phyloP scores from a whole-genome alignment of 2,797 vertebrate genomes.

The Stomatorhinus walkeri region DNA sequence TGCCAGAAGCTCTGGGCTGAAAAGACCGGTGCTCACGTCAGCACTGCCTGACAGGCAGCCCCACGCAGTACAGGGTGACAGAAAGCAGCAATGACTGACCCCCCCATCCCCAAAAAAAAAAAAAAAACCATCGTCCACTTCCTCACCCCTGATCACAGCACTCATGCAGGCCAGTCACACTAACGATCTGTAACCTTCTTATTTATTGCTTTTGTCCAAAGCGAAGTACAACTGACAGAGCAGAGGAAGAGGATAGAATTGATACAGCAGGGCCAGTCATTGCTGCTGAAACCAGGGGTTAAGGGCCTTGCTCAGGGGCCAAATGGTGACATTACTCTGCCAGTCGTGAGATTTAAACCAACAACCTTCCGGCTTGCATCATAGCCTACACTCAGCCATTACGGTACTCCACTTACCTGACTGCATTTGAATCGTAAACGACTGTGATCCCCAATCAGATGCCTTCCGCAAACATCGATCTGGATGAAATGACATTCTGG shows the following conservation, averaged over 20 bases:
- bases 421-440: neutral
- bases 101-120: too few species aligned
- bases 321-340: neutral
- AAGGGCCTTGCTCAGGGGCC: neutral
- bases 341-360: neutral
- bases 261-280: neutral
- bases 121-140: neutral
- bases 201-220: neutral
- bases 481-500: neutral
- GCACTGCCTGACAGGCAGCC: neutral
- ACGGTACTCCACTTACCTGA: neutral
- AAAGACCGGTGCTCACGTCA: neutral
- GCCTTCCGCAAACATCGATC: neutral
- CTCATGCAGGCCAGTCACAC: neutral
- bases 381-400: neutral
- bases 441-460: neutral
- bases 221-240: neutral
- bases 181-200: neutral
- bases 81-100: too few species aligned
- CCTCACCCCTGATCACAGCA: neutral
- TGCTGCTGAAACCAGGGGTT: neutral
- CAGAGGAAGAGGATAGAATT: neutral
- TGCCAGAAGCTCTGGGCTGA: neutral
- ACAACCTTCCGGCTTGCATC: neutral
- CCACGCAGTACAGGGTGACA: neutral